Conservation (phyloP, 2,797 vertebrate genomes). For the Hemibagrus guttatus region DNA sequence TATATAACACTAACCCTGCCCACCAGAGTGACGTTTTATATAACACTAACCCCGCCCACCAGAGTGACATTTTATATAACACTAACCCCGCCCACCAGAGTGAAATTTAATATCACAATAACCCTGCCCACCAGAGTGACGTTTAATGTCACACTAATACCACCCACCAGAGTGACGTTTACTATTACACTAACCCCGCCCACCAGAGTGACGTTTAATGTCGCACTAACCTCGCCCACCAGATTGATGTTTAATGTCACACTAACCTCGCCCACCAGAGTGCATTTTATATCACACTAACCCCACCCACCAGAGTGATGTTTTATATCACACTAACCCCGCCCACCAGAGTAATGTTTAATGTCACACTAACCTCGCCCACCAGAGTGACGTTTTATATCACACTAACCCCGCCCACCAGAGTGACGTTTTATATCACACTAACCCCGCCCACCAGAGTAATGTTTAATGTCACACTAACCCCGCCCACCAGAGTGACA, state of each 20-base stretch:
- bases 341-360: background rate
- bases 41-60: background rate
- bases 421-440: too few relatives aligned
- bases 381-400: too few relatives aligned
- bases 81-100: background rate
- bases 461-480: too few relatives aligned
- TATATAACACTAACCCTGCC: background rate
- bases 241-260: background rate
- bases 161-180: too few relatives aligned
- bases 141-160: too few relatives aligned
- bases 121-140: background rate
- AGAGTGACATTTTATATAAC: too few relatives aligned
- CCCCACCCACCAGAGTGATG: background rate
- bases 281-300: background rate
- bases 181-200: too few relatives aligned
- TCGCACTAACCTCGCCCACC: background rate
- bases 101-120: background rate
- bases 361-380: background rate
- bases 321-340: background rate
- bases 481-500: too few relatives aligned
- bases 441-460: too few relatives aligned
- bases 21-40: background rate
- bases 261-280: background rate
- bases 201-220: background rate
- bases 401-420: too few relatives aligned